Evolutionary conservation across 2,113 vertebrate genomes (phyloP).

Genomic region (Passer domesticus): DNA sequence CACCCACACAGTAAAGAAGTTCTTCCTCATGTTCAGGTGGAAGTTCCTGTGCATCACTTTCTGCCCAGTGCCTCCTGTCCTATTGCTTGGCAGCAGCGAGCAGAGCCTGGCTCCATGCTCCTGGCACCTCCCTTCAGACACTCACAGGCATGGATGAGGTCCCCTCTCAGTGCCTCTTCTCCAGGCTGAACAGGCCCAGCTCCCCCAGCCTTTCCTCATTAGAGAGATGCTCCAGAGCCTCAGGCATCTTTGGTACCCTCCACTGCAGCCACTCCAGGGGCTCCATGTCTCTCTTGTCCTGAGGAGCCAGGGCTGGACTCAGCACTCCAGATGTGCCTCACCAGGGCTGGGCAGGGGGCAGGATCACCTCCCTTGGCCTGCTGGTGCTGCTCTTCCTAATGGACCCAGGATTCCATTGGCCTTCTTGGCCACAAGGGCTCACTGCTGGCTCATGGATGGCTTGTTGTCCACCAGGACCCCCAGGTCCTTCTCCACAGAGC

Average conservation of each 20-base stretch:
- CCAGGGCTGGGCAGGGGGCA: too few species aligned
- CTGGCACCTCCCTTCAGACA: background rate
- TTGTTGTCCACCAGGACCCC: background rate
- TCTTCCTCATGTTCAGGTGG: background rate
- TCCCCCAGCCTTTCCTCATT: background rate
- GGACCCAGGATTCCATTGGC: background rate
- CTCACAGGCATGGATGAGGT: background rate
- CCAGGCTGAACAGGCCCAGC: background rate
- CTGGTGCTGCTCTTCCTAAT: background rate
- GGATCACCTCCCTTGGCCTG: too few species aligned
- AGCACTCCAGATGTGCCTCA: too few species aligned
- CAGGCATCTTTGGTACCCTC: background rate
- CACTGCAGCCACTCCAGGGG: background rate
- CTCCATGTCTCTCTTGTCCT: too few species aligned
- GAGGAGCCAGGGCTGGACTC: too few species aligned
- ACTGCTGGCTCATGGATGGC: background rate
- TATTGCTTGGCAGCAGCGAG: background rate
- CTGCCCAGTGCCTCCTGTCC: background rate
- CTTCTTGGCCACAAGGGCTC: background rate
- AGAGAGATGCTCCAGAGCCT: background rate
- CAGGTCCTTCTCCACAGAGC: background rate
- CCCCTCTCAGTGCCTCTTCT: background rate
- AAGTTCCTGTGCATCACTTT: background rate
- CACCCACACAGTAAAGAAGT: too few species aligned
- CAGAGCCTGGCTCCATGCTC: background rate